Evolutionary conservation across 2,797 vertebrate species (phyloP), one percentile per base, ranked within the genome.

Genomic region (Bucorvus abyssinicus): DNA sequence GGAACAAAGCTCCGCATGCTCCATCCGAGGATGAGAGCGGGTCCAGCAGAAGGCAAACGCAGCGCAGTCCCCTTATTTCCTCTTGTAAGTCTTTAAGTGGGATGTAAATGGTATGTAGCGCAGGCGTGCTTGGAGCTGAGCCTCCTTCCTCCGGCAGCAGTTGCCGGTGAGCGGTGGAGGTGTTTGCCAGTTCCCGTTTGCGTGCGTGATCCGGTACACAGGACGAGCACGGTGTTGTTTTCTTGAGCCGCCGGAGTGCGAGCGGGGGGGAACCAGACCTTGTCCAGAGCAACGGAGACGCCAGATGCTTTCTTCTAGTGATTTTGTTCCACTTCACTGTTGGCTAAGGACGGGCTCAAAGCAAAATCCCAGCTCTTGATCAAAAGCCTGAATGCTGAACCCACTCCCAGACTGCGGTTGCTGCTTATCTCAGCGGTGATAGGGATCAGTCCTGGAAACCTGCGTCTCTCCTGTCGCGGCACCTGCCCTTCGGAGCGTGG

Each of bases 271-370:
- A 93, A 76, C 63, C 94, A 82, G 88, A 91, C 86, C 90, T 93
- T 76, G 70, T 87, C 95, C 95, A 47, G 76, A 68, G 83, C 75
- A 80, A 81, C 6, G 0, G 68, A 77, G 91, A 56, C 2, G 13
- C 95, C 95, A 87, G 90, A 67, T 59, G 83, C 67, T 90, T 80
- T 57, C 90, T 93, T 74, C 78, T 65, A 59, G 79, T 45, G 78
- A 87, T 92, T 93, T 74, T 50, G 78, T 95, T 94, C 91, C 85
- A 40, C 90, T 95, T 91, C 77, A 17, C 89, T 77, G 67, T 94
- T 84, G 95, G 92, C 89, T 80, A 53, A 89, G 57, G 84, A 77
- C 18, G 56, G 81, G 45, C 64, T 81, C 75, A 44, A 40, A 89
- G 88, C 81, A 67, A 94, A 94, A 92, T 79, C 94, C 50, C 86